Evolutionary conservation across 2,797 vertebrate species (phyloP), one percentile per base, ranked within the genome.

Genomic region (Peromyscus eremicus): DNA sequence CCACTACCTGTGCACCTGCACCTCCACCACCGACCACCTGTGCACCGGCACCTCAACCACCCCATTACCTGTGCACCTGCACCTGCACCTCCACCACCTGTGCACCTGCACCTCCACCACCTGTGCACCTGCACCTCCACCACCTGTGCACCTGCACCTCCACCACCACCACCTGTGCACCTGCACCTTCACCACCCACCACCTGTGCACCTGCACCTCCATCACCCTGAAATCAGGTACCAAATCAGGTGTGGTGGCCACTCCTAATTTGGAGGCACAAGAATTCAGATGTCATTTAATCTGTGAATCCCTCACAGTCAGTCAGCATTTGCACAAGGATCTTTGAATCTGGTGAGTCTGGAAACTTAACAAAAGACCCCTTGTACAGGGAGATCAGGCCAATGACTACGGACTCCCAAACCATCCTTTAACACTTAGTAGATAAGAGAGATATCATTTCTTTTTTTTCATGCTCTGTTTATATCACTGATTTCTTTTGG

Each of bases 311-410:
- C 60, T 76, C 52, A 82, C 64, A 93, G 93, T 11, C 10, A 49
- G 46, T 49, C 46, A 82, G 68, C 21, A 34, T 91, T 60, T 95
- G 27, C 49, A 83, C 25, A 60, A 97, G 79, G 43, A 7, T 37
- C 37, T 93, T 91, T 14, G 89, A 88, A 86, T 90, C 13, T 0
- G 0, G 49, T 82, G 76, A 68, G 71, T 95, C 29, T 83, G 17
- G 77, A 97, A 80, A 96, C 9, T 27, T 40, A 88, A 52, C 27
- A 52, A 77, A 71, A 76, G 77, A 9, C 79, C 80, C 76, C 70
- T 71, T 71, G 25, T 82, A n/a, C 76, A 97, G 95, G 73, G 91
- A 94, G 93, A 97, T 91, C 57, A 97, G 83, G 37, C 71, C 37
- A 75, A 19, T 82, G 83, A 97, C 87, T 91, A 29, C 37, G 96